Conservation (phyloP, 1,140 invertebrate genomes). For the Cylas formicarius region DNA sequence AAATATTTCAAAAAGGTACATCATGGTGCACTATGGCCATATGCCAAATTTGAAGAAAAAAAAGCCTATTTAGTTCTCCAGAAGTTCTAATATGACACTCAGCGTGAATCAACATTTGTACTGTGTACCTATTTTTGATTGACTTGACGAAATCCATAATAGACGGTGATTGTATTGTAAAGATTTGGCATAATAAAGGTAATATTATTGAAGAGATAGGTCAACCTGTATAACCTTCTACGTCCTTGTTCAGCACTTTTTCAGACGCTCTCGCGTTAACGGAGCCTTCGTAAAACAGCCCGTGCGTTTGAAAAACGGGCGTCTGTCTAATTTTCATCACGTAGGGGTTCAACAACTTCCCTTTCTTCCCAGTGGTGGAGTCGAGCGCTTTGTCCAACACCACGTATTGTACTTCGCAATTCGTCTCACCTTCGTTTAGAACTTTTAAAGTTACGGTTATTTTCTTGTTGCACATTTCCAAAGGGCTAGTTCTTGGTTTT, state of each 20-base stretch:
- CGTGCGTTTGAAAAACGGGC: conserved; percentile 40
- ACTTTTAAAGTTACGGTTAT: conserved; percentile 35
- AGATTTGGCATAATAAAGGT: too few species aligned
- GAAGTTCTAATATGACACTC: too few species aligned
- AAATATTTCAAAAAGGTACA: too few species aligned
- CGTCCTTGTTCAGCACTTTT: conserved; percentile 43
- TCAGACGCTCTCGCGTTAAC: conserved; percentile 44
- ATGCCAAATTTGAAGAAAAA: too few species aligned
- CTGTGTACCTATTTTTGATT: too few species aligned
- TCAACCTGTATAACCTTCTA: conserved; percentile 13
- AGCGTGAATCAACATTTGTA: too few species aligned
- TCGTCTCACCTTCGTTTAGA: conserved; percentile 31
- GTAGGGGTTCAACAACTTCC: conserved; percentile 42
- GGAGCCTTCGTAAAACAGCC: conserved; percentile 39
- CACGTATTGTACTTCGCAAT: conserved; percentile 41
- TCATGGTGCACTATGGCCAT: too few species aligned
- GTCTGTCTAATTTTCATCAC: conserved; percentile 44
- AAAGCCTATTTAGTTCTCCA: too few species aligned
- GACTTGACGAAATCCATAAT: too few species aligned
- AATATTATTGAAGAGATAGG: too few species aligned
- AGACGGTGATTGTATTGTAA: too few species aligned
- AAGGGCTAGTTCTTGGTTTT: conserved; percentile 19
- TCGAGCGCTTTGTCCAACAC: conserved; percentile 45
- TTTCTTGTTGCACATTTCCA: conserved; percentile 32
- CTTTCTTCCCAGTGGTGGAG: conserved; percentile 36